Evolutionary conservation across 2,797 vertebrate species (phyloP).

Genomic region (Valencia hispanica): DNA sequence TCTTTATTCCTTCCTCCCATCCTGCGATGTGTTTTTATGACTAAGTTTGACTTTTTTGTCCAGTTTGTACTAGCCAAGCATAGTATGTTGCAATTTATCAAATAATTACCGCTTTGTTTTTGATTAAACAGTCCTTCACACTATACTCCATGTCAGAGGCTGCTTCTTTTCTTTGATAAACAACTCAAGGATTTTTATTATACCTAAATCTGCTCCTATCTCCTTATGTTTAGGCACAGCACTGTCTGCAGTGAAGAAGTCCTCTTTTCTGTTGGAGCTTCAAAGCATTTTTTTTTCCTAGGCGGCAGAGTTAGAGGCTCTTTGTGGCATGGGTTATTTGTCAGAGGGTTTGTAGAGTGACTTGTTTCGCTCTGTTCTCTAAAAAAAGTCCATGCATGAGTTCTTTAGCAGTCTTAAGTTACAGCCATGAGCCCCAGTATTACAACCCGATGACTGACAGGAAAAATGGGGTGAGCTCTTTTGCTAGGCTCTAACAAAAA

Average conservation of each 20-base stretch:
- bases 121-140: slow-evolving; percentile 30
- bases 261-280: slow-evolving; percentile 80
- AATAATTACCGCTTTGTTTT: slow-evolving; percentile 45
- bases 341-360: slow-evolving; percentile 82
- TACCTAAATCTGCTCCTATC: slow-evolving; percentile 21
- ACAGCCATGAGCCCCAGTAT: slow-evolving; percentile 79
- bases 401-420: slow-evolving; percentile 79
- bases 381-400: slow-evolving; percentile 72
- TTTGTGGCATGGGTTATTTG: slow-evolving; percentile 84
- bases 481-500: slow-evolving; percentile 76
- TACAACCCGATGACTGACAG: slow-evolving; percentile 84
- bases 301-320: slow-evolving; percentile 81
- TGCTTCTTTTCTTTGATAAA: slow-evolving; percentile 35
- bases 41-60: slow-evolving; percentile 65
- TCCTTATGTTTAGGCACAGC: slow-evolving; percentile 14
- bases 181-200: slow-evolving; percentile 41
- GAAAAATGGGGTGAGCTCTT: slow-evolving; percentile 79
- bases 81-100: slow-evolving; percentile 65
- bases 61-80: slow-evolving; percentile 50
- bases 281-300: slow-evolving; percentile 82
- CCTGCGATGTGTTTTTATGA: slow-evolving; percentile 62
- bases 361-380: slow-evolving; percentile 80
- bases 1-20: slow-evolving; percentile 67
- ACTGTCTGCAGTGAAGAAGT: slow-evolving; percentile 59
- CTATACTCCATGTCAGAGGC: slow-evolving; percentile 28